Conservation (phyloP, 1,140 invertebrate species). For the Leptinotarsa undecemlineata region DNA sequence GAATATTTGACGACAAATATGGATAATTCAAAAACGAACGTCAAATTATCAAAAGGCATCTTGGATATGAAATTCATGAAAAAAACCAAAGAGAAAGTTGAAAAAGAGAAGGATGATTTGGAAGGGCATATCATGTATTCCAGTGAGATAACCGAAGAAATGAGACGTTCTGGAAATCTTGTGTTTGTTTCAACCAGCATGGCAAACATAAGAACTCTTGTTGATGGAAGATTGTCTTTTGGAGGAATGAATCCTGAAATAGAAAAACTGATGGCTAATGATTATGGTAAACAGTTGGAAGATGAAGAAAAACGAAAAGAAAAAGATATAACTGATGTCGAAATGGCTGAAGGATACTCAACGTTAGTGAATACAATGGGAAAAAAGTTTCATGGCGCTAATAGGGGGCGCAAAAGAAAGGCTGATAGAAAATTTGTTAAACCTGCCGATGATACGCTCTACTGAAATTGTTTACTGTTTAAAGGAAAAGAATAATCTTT, state of each 20-base stretch:
- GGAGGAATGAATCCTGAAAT: constrained; percentile 88
- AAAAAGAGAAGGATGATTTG: constrained; percentile 74
- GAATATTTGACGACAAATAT: constrained; percentile 12
- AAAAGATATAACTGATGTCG: constrained; percentile 70
- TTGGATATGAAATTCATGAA: constrained; percentile 91
- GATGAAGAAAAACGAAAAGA: constrained; percentile 58
- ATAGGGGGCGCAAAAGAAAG: constrained; percentile 22
- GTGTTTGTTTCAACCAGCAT: constrained; percentile 75
- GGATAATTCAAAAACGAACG: constrained; percentile 20
- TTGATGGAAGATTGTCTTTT: constrained; percentile 82
- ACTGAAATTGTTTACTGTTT: neutral
- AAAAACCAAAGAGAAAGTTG: constrained; percentile 79
- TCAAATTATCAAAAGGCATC: constrained; percentile 67
- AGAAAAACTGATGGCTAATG: constrained; percentile 70
- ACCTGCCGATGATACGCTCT: constrained; percentile 36
- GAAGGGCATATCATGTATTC: constrained; percentile 65
- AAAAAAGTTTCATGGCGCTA: constrained; percentile 54
- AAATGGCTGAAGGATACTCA: constrained; percentile 65
- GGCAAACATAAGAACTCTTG: constrained; percentile 72
- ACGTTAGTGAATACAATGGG: constrained; percentile 55
- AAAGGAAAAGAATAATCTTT: no score
- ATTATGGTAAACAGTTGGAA: constrained; percentile 57
- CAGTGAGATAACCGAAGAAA: constrained; percentile 57
- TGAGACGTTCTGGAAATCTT: constrained; percentile 68
- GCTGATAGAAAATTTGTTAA: constrained; percentile 46